A percentile compares a stretch with the other conserved stretches of the same genome.
phyloP scores from a whole-genome alignment of 2,113 vertebrate genomes.

The Oriolus oriolus region DNA sequence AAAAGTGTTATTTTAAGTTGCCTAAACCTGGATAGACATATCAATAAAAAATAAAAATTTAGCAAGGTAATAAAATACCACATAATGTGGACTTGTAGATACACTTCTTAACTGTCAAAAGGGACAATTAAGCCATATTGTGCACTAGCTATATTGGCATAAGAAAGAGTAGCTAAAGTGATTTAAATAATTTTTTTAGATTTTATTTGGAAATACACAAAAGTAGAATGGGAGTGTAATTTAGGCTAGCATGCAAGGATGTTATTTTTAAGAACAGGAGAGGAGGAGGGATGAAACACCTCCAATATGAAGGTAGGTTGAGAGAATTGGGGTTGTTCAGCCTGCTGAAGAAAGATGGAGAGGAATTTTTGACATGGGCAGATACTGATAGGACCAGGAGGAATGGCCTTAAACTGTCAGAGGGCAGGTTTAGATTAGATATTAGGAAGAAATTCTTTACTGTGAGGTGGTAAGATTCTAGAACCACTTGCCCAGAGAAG shows the following conservation, averaged over 20 bases:
- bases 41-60: too few relatives aligned
- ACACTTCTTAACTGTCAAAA: neutral
- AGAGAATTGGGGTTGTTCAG: neutral
- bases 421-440: neutral
- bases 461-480: neutral
- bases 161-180: neutral
- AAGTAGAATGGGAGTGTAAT: neutral
- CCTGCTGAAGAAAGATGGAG: neutral
- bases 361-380: neutral
- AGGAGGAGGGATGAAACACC: neutral
- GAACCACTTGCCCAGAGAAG: neutral
- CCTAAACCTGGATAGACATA: neutral
- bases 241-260: neutral
- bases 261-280: neutral
- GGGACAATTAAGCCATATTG: neutral
- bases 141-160: neutral
- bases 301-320: neutral
- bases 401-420: neutral
- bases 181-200: neutral
- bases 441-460: neutral
- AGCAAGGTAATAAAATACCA: neutral
- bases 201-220: neutral
- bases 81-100: neutral
- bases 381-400: neutral
- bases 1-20: neutral